Evolutionary conservation across 2,888 invertebrate genomes (phyloP), one percentile per base, ranked within the genome.

Genomic region (Hydroisotoma schaefferi): DNA sequence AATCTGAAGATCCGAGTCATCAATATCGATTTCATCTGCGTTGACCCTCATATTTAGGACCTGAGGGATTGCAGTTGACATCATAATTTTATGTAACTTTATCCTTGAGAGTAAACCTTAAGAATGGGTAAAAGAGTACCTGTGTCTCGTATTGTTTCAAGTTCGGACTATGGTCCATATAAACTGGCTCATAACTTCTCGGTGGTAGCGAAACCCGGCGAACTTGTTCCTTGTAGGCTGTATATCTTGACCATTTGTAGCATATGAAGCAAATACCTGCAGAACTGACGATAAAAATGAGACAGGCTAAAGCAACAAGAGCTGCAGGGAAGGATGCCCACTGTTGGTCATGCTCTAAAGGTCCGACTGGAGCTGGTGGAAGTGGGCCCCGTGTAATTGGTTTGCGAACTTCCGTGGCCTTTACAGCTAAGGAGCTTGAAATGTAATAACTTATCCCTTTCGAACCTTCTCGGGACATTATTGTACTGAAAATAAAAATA

Each of bases 121-220:
- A 33, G 15, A 12, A 27, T 8, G 20, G 20, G 15, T 15, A 46
- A 22, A 26, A 29, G 38, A 70, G 68, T 74, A 81, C 84, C 83
- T 94, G 94, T 0, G 94, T 94, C 78, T 95, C 94, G 77, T 94
- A 95, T 78, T 94, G 88, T 72, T 94, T 92, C 46, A 93, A 82
- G 74, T 90, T 90, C 76, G 26, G 90, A 54, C 69, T 69, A 28
- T 71, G 89, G 73, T 87, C 86, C 10, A 84, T 77, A 80, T 87
- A 79, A 29, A 83, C 81, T 0, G 87, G 85, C 76, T 88, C 87
- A 75, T 88, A 88, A 26, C 87, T 80, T 37, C 68, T 55, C 18
- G 68, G 68, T 0, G 87, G 86, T 4, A 84, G 81, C 0, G 84
- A 82, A 77, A 88, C 87, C 20, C 88, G 83, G 53, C 85, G 80